These are phyloP conservation scores for Dromococcyx pavoninus DNA, from an alignment of 2,797 vertebrate genomes.

Conservation along the genomic window DNA sequence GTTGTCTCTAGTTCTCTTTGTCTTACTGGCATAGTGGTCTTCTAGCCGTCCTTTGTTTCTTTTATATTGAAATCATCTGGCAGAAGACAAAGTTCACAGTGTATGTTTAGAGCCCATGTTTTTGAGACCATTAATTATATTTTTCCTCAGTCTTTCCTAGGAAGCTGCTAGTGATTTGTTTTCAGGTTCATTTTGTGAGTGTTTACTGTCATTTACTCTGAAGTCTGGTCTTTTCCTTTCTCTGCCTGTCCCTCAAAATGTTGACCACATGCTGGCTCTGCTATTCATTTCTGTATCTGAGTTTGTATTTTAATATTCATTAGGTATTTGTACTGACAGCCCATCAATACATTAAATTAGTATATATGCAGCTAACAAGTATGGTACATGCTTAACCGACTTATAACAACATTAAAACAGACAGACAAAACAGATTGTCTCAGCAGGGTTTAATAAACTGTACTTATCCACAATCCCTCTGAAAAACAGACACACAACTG, in stretches of 20 bases:
- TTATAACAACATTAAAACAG: constrained; percentile 63
- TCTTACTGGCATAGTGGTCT: constrained; percentile 37
- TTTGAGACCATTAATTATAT: constrained; percentile 46
- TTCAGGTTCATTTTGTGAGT: constrained; percentile 53
- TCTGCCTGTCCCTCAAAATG: constrained; percentile 53
- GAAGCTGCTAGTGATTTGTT: constrained; percentile 53
- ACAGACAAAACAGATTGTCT: constrained; percentile 64
- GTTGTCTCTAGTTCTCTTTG: constrained; percentile 46
- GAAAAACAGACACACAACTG: constrained; percentile 39
- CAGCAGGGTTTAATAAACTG: constrained; percentile 64
- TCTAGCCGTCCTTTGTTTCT: constrained; percentile 12
- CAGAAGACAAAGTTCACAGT: constrained; percentile 40
- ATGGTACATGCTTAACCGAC: constrained; percentile 55
- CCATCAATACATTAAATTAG: constrained; percentile 65
- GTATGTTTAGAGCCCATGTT: neutral
- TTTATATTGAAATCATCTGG: constrained; percentile 55
- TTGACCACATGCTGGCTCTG: constrained; percentile 47
- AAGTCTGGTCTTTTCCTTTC: constrained; percentile 51
- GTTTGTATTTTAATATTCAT: constrained; percentile 61
- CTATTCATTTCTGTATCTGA: constrained; percentile 59
- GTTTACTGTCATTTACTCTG: constrained; percentile 50
- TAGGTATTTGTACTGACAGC: constrained; percentile 60
- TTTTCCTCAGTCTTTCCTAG: neutral
- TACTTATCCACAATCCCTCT: constrained; percentile 35
- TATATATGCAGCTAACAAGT: constrained; percentile 51